Percentiles rank a stretch among this genome's conserved stretches.
Evolutionary conservation across 1,140 invertebrate genomes (phyloP).

Genomic region (Dreissena rostriformis): DNA sequence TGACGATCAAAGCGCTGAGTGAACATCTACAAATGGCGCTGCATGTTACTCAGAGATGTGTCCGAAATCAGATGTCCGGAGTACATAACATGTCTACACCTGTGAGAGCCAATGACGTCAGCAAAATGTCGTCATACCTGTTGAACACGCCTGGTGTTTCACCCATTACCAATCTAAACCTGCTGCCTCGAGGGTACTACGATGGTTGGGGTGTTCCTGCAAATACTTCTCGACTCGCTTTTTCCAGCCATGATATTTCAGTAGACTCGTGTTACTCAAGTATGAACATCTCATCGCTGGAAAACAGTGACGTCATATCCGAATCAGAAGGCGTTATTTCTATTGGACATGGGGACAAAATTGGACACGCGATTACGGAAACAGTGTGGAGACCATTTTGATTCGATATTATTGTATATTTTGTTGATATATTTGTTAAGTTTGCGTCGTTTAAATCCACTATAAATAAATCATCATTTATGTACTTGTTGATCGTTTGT

Average conservation of each 20-base stretch:
- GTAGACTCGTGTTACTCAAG: background rate
- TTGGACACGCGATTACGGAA: background rate
- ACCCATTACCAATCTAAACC: background rate
- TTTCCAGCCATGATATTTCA: background rate
- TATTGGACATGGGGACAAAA: background rate
- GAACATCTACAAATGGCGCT: constrained; percentile 14
- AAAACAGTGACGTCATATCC: background rate
- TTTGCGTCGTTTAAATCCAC: too few relatives aligned
- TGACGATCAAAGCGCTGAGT: background rate
- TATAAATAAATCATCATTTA: too few relatives aligned
- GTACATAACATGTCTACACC: constrained; percentile 5
- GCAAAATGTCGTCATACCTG: background rate
- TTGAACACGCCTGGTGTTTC: background rate
- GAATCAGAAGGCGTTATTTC: background rate
- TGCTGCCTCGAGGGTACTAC: background rate
- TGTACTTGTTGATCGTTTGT: too few relatives aligned
- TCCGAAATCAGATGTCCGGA: background rate
- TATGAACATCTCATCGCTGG: background rate
- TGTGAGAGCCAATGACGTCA: background rate
- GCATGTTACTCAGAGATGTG: background rate
- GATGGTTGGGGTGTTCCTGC: background rate
- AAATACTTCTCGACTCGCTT: background rate
- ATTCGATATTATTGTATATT: background rate
- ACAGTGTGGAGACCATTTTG: background rate
- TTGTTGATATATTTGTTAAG: too few relatives aligned